Conservation (phyloP, 37 sponge, comb jelly and placozoan genomes). For the Crambe crambe region DNA sequence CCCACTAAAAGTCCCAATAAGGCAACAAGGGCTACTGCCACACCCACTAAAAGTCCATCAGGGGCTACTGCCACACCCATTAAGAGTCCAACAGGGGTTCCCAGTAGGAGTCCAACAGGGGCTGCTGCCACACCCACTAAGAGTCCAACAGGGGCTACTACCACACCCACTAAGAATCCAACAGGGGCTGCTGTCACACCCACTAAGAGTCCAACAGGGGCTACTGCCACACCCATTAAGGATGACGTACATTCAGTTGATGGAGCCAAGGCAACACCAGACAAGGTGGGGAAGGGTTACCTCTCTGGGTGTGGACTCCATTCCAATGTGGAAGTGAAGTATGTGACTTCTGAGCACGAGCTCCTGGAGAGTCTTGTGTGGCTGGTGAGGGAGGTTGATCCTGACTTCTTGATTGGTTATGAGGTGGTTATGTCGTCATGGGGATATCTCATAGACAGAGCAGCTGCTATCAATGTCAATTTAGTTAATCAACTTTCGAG, state of each 20-base stretch:
- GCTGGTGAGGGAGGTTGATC: slow-evolving; percentile 65
- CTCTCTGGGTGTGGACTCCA: slow-evolving; percentile 45
- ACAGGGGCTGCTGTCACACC: too few relatives aligned
- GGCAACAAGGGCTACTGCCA: not conserved
- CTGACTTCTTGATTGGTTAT: slow-evolving; percentile 94
- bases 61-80: not conserved
- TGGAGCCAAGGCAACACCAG: too few relatives aligned
- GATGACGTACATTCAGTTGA: too few relatives aligned
- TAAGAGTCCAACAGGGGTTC: not conserved
- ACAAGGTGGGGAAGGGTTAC: too few relatives aligned
- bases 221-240: too few relatives aligned
- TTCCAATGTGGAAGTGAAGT: slow-evolving; percentile 18
- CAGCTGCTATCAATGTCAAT: slow-evolving; percentile 62
- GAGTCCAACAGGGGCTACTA: too few relatives aligned
- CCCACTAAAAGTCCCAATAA: not conserved
- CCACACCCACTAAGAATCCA: too few relatives aligned
- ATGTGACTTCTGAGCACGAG: slow-evolving; percentile 61
- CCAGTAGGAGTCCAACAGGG: too few relatives aligned
- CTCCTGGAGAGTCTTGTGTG: slow-evolving; percentile 51
- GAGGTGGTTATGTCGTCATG: slow-evolving; percentile 86
- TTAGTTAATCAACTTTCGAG: slow-evolving; percentile 70
- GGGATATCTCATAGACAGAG: slow-evolving; percentile 93
- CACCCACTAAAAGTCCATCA: not conserved
- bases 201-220: too few relatives aligned
- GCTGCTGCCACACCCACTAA: not conserved